Percentiles rank a stretch among this genome's conserved stretches.
phyloP scores from a whole-genome alignment of 2,113 vertebrate species.

The Rhinogobius similis region DNA sequence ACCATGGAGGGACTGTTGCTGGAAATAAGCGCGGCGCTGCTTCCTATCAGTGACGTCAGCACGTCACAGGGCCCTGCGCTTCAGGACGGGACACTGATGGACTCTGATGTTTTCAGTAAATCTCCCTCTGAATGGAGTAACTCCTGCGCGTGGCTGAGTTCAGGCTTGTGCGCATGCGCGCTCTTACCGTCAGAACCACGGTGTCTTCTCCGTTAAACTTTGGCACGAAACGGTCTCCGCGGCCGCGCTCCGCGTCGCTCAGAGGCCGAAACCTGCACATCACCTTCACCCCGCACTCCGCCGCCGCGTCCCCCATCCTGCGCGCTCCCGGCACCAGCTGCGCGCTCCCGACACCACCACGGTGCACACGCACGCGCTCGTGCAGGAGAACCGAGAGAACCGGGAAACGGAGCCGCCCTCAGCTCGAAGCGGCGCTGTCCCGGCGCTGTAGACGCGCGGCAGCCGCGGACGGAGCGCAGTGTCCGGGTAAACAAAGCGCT shows the following conservation, averaged over 20 bases:
- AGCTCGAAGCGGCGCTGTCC: too few species aligned
- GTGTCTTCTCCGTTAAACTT: slow-evolving; percentile 93
- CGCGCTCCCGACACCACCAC: background rate
- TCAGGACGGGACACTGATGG: too few species aligned
- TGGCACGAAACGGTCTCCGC: slow-evolving; percentile 89
- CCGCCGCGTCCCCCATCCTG: slow-evolving; percentile 83
- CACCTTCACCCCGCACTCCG: slow-evolving; percentile 91
- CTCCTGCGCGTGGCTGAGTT: too few species aligned
- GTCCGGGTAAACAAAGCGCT: background rate
- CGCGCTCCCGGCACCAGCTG: background rate
- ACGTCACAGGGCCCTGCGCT: too few species aligned
- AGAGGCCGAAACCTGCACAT: slow-evolving; percentile 93
- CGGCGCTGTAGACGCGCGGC: background rate
- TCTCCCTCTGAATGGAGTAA: too few species aligned
- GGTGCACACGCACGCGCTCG: background rate
- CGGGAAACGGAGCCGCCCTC: background rate
- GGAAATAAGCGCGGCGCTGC: too few species aligned
- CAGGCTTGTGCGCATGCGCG: background rate
- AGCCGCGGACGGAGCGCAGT: background rate
- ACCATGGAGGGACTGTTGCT: too few species aligned
- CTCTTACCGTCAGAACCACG: slow-evolving; percentile 86
- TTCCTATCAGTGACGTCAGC: too few species aligned
- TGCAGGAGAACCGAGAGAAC: background rate
- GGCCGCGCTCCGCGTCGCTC: slow-evolving; percentile 85
- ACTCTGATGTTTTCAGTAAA: too few species aligned